Evolutionary conservation across 2,888 invertebrate species (phyloP).

Genomic region (Agelastica alni): DNA sequence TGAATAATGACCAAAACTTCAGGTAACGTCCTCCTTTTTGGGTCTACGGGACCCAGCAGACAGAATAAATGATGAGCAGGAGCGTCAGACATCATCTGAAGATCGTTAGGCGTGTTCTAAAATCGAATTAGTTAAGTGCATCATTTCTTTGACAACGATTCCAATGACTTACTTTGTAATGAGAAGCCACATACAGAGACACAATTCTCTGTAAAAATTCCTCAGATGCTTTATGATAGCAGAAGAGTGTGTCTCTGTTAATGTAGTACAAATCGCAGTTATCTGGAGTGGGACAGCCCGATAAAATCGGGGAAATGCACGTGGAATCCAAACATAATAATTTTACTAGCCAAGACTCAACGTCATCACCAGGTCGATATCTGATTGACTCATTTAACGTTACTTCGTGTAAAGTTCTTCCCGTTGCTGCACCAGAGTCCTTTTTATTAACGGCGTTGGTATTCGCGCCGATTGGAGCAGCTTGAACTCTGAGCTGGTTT

Average conservation of each 20-base stretch:
- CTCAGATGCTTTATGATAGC: conserved; percentile 92
- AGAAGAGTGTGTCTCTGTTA: conserved; percentile 92
- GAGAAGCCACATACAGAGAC: conserved; percentile 93
- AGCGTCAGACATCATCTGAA: conserved; percentile 98
- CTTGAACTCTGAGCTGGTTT: conserved; percentile 77
- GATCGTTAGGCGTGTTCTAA: conserved; percentile 95
- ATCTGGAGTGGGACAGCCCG: conserved; percentile 88
- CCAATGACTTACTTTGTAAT: conserved; percentile 81
- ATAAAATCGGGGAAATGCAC: conserved; percentile 65
- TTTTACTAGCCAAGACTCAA: conserved; percentile 90
- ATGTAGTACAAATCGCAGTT: conserved; percentile 88
- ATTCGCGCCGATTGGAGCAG: conserved; percentile 60
- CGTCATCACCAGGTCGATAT: conserved; percentile 82
- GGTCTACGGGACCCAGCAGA: conserved; percentile 82
- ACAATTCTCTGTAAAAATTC: conserved; percentile 90
- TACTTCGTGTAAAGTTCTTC: conserved; percentile 64
- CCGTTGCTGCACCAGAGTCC: conserved; percentile 57
- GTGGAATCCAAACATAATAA: conserved; percentile 90
- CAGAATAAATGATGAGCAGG: conserved; percentile 98
- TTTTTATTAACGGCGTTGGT: conserved; percentile 57
- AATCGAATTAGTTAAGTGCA: not conserved
- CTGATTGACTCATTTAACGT: conserved; percentile 93
- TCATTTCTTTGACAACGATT: not conserved
- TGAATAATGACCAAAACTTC: conserved; percentile 94
- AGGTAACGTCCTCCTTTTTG: conserved; percentile 74